Evolutionary conservation across 2,888 invertebrate genomes (phyloP).

Genomic region (Panzeria rudis): DNA sequence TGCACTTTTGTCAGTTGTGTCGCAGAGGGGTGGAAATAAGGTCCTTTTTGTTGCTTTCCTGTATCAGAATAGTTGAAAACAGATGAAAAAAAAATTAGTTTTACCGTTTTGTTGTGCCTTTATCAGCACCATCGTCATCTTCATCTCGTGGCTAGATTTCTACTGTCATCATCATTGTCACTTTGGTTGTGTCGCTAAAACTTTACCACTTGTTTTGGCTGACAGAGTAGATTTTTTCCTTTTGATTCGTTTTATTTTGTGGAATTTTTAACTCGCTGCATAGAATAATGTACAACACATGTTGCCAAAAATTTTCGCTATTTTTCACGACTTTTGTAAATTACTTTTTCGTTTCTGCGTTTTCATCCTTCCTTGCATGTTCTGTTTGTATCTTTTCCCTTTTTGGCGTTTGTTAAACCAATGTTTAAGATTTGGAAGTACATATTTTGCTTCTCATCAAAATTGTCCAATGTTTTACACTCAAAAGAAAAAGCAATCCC

Average conservation of each 20-base stretch:
- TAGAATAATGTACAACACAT: constrained; percentile 63
- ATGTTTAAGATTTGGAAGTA: neutral
- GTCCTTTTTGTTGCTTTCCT: constrained; percentile 35
- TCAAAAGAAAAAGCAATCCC: too few species aligned
- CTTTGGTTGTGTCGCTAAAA: constrained; percentile 57
- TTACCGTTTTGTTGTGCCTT: constrained; percentile 47
- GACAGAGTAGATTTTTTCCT: constrained; percentile 27
- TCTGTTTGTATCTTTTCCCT: neutral
- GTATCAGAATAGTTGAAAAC: constrained; percentile 31
- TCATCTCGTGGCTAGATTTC: constrained; percentile 42
- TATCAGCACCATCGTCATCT: constrained; percentile 22
- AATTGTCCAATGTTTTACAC: too few species aligned
- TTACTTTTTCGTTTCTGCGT: constrained; percentile 31
- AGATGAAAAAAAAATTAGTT: constrained; percentile 27
- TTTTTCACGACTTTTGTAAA: constrained; percentile 65
- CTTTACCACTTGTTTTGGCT: constrained; percentile 60
- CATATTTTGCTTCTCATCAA: too few species aligned
- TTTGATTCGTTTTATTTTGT: neutral
- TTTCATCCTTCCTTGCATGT: neutral
- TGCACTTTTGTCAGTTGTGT: constrained; percentile 13
- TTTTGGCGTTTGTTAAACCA: neutral
- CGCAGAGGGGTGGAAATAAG: neutral
- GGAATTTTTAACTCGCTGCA: constrained; percentile 13
- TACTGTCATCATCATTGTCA: constrained; percentile 54
- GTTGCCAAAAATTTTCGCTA: constrained; percentile 67